A percentile compares a stretch with the other conserved stretches of the same genome.
These are phyloP conservation scores for Xestia xanthographa DNA, from an alignment of 2,888 invertebrate genomes.

Conservation along the genomic window DNA sequence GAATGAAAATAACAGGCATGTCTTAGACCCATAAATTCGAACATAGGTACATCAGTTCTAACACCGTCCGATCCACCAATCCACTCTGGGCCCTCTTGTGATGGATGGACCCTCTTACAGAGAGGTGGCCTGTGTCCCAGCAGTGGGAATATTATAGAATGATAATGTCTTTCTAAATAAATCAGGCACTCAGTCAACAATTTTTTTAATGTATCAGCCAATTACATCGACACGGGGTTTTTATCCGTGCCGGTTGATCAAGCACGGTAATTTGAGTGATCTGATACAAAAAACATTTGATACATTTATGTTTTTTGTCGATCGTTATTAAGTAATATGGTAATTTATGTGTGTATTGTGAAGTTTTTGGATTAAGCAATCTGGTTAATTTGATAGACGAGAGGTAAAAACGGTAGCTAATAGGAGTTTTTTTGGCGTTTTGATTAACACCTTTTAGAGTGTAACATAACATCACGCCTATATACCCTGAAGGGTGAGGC, in stretches of 20 bases:
- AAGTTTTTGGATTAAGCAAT: conserved; percentile 39
- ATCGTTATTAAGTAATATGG: conserved; percentile 25
- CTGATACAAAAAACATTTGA: conserved; percentile 54
- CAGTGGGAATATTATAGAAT: neutral
- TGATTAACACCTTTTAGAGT: neutral
- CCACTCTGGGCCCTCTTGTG: neutral
- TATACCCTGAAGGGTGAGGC: too few species aligned
- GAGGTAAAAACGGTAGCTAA: conserved; percentile 22
- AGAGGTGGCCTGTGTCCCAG: neutral
- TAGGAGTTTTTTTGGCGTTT: neutral
- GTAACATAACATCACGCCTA: too few species aligned
- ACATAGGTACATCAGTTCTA: neutral
- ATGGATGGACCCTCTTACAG: neutral
- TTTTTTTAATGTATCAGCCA: conserved; percentile 14
- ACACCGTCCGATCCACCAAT: neutral
- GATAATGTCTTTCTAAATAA: neutral
- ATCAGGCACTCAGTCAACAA: conserved; percentile 7
- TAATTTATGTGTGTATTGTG: conserved; percentile 45
- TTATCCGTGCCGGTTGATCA: conserved; percentile 41
- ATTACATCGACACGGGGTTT: conserved; percentile 34
- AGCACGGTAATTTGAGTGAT: conserved; percentile 42
- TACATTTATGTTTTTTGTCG: conserved; percentile 38
- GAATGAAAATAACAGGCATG: neutral
- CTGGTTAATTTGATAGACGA: conserved; percentile 38
- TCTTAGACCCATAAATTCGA: neutral